phyloP scores from a whole-genome alignment of 2,113 vertebrate genomes.

The Centropus bengalensis region DNA sequence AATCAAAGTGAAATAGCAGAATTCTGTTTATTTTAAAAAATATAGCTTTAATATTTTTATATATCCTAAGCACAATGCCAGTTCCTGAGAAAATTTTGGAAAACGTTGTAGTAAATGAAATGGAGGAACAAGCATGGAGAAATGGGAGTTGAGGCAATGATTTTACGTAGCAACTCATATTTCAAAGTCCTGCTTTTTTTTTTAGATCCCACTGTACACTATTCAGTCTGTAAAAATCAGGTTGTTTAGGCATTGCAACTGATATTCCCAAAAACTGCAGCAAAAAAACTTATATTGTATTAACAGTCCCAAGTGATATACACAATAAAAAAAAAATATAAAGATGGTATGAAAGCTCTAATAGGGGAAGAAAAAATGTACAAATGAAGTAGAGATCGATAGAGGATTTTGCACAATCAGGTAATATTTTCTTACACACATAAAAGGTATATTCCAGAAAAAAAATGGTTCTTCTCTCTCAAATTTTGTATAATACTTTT shows the following conservation, averaged over 20 bases:
- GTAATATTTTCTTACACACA: neutral
- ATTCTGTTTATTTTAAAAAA: neutral
- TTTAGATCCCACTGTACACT: neutral
- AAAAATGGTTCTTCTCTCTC: neutral
- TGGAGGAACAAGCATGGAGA: neutral
- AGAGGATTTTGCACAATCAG: neutral
- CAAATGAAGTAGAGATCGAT: neutral
- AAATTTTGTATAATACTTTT: neutral
- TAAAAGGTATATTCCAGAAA: neutral
- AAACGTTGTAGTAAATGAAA: neutral
- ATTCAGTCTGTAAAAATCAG: neutral
- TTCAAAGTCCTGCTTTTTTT: neutral
- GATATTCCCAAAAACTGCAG: neutral
- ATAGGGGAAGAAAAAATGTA: neutral
- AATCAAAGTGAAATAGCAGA: neutral
- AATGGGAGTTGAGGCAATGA: neutral
- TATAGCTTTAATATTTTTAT: neutral
- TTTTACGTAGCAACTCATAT: neutral
- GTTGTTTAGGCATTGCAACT: neutral
- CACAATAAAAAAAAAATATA: neutral
- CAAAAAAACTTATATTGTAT: neutral
- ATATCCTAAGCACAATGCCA: neutral
- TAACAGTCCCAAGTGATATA: neutral
- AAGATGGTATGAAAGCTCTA: neutral
- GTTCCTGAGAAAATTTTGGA: neutral